Base-by-base conservation (phyloP, 2,113 vertebrate species). In the Scytalopus superciliaris region DNA sequence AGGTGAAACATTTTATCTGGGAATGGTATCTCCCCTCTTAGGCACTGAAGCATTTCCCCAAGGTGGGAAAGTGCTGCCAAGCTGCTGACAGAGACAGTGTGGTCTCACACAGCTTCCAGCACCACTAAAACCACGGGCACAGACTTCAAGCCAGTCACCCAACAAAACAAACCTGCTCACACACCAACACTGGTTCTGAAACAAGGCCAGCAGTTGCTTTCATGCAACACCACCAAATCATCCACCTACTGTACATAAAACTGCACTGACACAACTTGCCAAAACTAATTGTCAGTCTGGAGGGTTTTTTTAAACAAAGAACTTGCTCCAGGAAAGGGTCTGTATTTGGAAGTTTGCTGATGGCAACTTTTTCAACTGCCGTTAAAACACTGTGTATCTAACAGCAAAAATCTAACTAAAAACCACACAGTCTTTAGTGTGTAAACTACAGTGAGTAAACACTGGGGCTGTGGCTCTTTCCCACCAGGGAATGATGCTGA, bases 41-140 rank as follows among this genome's bases (percentile, higher is more conserved):
- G 33, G 84, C 60, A n/a, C 42, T 47, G 30, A 25, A 69, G 31
- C 17, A 17, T 30, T 15, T 86, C 63, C 53, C 68, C 13, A 19
- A 42, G 63, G 39, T 59, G 60, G 67, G 60, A 25, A 53, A 55
- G 68, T 9, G 79, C 96, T 87, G 74, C 97, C 97, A 89, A 89
- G 89, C 86, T 95, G 97, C 97, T 98, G 98, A 97, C 97, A 98
- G 97, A 96, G 95, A 90, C 95, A 97, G 96, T 77, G 59, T 56
- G 97, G 97, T 93, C 94, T 96, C 56, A 63, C 16, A 90, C 67
- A 93, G 97, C 97, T 98, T 92, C 98, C 98, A 97, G 98, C 97
- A 97, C 97, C 97, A 83, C 97, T 92, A 94, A 96, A 93, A 88
- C 96, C 97, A 93, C 15, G 93, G 96, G 87, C 97, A 97, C 96